Evolutionary conservation across 1,140 invertebrate species (phyloP), one percentile per base, ranked within the genome.

Genomic region (Cotesia typhae): DNA sequence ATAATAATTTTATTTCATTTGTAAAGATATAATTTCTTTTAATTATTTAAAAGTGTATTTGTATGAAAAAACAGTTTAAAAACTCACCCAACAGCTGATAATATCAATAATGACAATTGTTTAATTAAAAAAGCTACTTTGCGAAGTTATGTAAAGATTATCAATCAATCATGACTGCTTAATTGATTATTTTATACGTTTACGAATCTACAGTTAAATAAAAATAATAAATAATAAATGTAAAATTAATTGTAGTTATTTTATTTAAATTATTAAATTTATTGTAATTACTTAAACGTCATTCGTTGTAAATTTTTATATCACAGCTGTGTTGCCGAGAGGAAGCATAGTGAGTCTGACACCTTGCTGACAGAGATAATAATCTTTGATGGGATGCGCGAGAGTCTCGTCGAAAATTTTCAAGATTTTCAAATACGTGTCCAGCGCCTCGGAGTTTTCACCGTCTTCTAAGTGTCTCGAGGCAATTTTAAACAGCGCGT

Each of bases 361-460:
- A 20, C 92, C 91, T 85, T 96, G 93, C 74, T 96, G 94, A 78
- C 92, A 94, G 55, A 94, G 86, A 81, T 94, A 93, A 81, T 93
- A 95, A 77, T 95, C 94, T 79, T 88, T 90, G 76, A 94, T 94
- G 0, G 95, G 95, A 7, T 93, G 90, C 10, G 90, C 89, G 12
- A 96, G 79, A 6, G 90, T 90, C 59, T 90, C 87, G 67, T 95
- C 92, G 73, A 95, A 88, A 1, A 94, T 83, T 61, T 89, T 89
- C 14, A 94, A 80, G 20, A 93, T 89, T 81, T 93, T 88, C n/a
- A 91, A 80, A 69, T 94, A 92, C 74, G 92, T 90, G 71, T 89
- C 88, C 9, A 94, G 82, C 0, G 93, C 92, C 73, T 92, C 89
- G 10, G 88, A 83, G 67, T 89, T 86, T 52, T 92, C 89, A 1